Base-by-base conservation (phyloP, 2,888 invertebrate genomes). In the Eucriotettix oculatus region DNA sequence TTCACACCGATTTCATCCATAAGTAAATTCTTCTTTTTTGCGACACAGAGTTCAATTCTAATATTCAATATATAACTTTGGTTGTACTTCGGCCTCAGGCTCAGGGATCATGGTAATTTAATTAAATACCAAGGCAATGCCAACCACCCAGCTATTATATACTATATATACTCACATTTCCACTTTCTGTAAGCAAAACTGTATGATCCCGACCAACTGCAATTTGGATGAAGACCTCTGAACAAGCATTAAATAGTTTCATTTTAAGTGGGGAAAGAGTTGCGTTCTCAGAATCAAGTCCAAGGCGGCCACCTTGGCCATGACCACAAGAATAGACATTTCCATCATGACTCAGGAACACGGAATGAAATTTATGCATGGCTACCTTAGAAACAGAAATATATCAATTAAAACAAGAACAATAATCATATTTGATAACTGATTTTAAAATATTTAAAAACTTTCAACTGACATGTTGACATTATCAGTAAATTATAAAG, bases 321-420 rank as follows among this genome's bases (percentile, higher is more conserved):
- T 90, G 88, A 0, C 93, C 94, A 70, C 90, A 88, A 17, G 84
- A 80, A 76, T 82, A 91, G 2, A 85, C 83, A 58, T 75, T 73
- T 0, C 80, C 80, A 60, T 74, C 75, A 1, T 70, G 71, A 0
- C 78, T 74, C 42, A 88, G 69, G 75, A 87, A 86, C 14, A 87
- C 75, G 65, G 84, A 83, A 73, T 90, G 90, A 73, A 86, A 90
- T 71, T 86, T 86, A 66, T 83, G 81, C 65, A 89, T 77, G 64
- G 79, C 80, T n/a, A 87, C 81, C 84, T 85, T 71, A 7, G 68
- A 65, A 63, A 59, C 67, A 53, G 61, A 43, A 43, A 29, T 29
- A 29, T 29, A 29, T 7, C 29, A 11, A 16, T 29, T 14, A 40
- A 54, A 10, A n/a, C 17, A 58, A 57, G 10, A 29, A 40, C n/a